Conservation (phyloP, 2,797 vertebrate genomes). For the Pseudochaenichthys georgianus region DNA sequence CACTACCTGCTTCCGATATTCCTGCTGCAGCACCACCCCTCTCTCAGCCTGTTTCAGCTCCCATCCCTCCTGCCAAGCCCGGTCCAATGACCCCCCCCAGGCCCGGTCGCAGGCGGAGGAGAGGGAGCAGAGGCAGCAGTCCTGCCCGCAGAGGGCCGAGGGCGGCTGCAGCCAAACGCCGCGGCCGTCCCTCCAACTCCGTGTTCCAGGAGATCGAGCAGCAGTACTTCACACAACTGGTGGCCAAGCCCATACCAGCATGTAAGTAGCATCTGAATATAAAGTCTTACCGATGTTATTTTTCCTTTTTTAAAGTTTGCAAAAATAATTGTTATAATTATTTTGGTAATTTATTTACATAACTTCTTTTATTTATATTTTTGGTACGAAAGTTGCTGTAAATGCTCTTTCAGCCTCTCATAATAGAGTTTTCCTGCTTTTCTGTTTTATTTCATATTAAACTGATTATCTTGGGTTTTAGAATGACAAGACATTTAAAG, state of each 20-base stretch:
- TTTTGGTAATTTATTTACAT: too few species aligned
- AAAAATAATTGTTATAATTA: too few species aligned
- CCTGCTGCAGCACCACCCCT: conserved; percentile 3
- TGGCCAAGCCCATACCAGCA: conserved; percentile 91
- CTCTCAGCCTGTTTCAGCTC: conserved; percentile 39
- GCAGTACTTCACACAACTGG: conserved; percentile 92
- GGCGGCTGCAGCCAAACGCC: conserved; percentile 87
- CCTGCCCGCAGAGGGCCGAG: conserved; percentile 76
- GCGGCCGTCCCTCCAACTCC: conserved; percentile 92
- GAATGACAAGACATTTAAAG: too few species aligned
- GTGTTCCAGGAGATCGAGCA: conserved; percentile 94
- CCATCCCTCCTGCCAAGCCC: conserved; percentile 46
- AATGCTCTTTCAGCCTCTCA: too few species aligned
- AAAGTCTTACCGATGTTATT: background rate
- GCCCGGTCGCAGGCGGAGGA: conserved; percentile 77
- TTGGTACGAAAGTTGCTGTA: too few species aligned
- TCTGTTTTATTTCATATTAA: too few species aligned
- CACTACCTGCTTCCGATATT: conserved; percentile 1
- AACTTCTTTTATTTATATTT: too few species aligned
- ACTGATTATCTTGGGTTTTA: too few species aligned
- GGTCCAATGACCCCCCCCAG: conserved; percentile 65
- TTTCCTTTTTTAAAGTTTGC: background rate
- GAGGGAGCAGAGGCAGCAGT: conserved; percentile 83
- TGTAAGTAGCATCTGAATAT: conserved; percentile 79
- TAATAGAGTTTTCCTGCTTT: too few species aligned